A percentile compares a stretch with the other conserved stretches of the same genome.
Conservation (phyloP, 2,113 vertebrate species). For the Poeciliopsis turrubarensis region DNA sequence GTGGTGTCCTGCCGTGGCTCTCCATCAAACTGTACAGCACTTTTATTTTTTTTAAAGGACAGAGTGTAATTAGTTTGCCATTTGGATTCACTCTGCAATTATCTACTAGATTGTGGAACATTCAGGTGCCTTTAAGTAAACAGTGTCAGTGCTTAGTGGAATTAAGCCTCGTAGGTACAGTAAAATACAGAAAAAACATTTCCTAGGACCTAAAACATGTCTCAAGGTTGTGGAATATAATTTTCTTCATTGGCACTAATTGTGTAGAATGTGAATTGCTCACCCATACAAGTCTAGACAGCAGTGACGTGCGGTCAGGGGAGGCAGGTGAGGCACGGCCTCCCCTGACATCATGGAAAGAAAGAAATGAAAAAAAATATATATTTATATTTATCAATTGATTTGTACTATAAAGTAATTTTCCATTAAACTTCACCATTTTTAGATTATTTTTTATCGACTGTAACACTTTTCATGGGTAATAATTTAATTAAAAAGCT, state of each 20-base stretch:
- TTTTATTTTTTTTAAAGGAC: conserved; percentile 35
- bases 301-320: too few relatives aligned
- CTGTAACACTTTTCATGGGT: too few relatives aligned
- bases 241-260: conserved; percentile 25
- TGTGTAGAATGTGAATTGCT: not conserved
- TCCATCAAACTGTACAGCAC: conserved; percentile 38
- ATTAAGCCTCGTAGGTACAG: conserved; percentile 12
- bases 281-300: conserved; percentile 10
- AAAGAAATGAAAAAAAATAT: too few relatives aligned
- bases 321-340: too few relatives aligned
- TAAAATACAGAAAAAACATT: conserved; percentile 31
- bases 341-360: too few relatives aligned
- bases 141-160: conserved; percentile 33
- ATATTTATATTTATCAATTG: too few relatives aligned
- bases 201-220: conserved; percentile 9
- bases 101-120: conserved; percentile 55
- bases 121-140: conserved; percentile 61
- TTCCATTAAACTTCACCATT: too few relatives aligned
- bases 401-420: too few relatives aligned
- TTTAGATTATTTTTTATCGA: too few relatives aligned
- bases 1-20: conserved; percentile 52
- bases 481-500: too few relatives aligned
- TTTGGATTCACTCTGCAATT: conserved; percentile 71
- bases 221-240: conserved; percentile 14
- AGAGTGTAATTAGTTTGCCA: conserved; percentile 71